Evolutionary conservation across 2,888 invertebrate species (phyloP), one percentile per base, ranked within the genome.

Genomic region (Temnothorax ravouxi): DNA sequence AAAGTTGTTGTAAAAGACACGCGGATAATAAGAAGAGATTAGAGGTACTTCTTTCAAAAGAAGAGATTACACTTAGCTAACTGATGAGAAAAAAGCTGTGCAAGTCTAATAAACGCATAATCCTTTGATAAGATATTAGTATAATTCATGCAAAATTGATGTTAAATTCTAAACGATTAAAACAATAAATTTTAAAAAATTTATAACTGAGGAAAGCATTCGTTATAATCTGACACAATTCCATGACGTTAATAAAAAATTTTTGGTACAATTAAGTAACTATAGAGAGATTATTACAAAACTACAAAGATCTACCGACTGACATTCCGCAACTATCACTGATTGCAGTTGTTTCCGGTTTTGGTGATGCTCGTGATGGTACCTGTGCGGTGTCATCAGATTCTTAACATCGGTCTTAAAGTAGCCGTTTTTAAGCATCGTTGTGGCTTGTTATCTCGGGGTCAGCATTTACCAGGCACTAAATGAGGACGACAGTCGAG

Each of bases 321-420:
- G 29, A 71, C 13, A 21, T 25, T 34, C 3, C 59, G 34, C 15
- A 44, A 44, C 9, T 6, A 5, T 13, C 3, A 15, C 29, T 89
- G 47, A 69, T 85, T 89, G 18, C 96, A 98, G 98, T 97, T 97
- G 91, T 97, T 98, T 94, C 96, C 98, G 75, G 97, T 98, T 91
- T 96, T 98, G 93, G 97, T 98, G 52, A 96, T 99, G 94, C 95
- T 99, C 91, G 97, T 97, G 74, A 98, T 99, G 98, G 97, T 98
- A 96, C 97, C 89, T 98, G 98, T 93, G 98, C 99, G 61, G 98
- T 98, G 67, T 99, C n/a, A 98, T 95, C 98, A 99, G 95, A 97
- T 98, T n/a, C 89, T 96, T 99, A 88, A 97, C 97, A 90, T 97
- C 98, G 62, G 95, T 98, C 85, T 95, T 91, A 99, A 99, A 96